Percentiles rank a stretch among this genome's conserved stretches.
Evolutionary conservation across 1,140 invertebrate genomes (phyloP).

Genomic region (Oryzaephilus surinamensis): DNA sequence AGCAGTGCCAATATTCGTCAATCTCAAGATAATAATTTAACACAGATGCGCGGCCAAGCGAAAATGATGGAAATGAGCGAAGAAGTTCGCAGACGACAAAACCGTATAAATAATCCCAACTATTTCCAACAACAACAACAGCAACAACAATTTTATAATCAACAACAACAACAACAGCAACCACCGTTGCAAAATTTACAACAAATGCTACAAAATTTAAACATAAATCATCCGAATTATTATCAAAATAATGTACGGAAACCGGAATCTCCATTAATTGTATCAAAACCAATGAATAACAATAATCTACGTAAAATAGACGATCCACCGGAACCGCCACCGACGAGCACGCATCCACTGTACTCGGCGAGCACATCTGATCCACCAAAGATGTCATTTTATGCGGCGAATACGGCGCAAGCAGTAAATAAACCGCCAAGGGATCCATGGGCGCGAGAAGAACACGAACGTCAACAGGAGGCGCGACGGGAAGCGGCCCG

Average conservation of each 20-base stretch:
- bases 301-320: too few relatives aligned
- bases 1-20: constrained; percentile 32
- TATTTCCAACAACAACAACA: constrained; percentile 1
- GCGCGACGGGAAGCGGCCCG: constrained; percentile 50
- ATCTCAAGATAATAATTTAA: constrained; percentile 19
- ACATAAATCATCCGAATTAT: constrained; percentile 11
- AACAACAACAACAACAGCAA: constrained; percentile 26
- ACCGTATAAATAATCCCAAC: too few relatives aligned
- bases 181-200: constrained; percentile 24
- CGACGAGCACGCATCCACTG: constrained; percentile 63
- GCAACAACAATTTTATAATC: neutral
- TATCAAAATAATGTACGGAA: constrained; percentile 18
- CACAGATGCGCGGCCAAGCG: constrained; percentile 49
- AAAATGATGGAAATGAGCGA: constrained; percentile 74
- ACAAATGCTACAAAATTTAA: constrained; percentile 18
- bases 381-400: constrained; percentile 62
- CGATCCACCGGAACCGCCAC: constrained; percentile 57
- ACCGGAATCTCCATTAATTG: constrained; percentile 40
- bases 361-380: constrained; percentile 63
- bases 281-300: constrained; percentile 37
- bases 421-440: constrained; percentile 31
- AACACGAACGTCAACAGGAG: constrained; percentile 70
- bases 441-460: constrained; percentile 84
- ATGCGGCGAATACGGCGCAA: constrained; percentile 37
- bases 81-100: too few relatives aligned